Conservation (phyloP, 2,113 vertebrate genomes). For the Origma solitaria region DNA sequence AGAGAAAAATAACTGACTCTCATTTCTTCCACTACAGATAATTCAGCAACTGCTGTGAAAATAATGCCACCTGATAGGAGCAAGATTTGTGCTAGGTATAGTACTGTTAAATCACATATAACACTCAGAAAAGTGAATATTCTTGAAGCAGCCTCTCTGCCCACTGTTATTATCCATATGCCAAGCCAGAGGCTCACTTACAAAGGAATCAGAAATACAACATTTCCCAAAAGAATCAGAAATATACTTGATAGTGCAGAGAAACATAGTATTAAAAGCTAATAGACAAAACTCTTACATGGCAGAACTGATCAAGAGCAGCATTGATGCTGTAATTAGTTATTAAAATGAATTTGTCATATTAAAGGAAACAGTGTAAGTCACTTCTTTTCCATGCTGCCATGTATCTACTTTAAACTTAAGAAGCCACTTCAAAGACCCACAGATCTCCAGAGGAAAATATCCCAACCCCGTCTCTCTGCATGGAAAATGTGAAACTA, state of each 20-base stretch:
- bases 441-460: background rate
- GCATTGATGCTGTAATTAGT: background rate
- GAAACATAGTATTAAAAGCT: background rate
- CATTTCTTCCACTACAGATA: background rate
- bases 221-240: background rate
- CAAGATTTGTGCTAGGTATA: background rate
- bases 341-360: background rate
- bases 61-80: background rate
- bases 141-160: background rate
- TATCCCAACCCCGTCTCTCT: background rate
- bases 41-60: background rate
- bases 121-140: background rate
- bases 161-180: background rate
- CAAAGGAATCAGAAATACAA: background rate
- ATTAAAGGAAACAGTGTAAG: background rate
- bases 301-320: background rate
- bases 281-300: background rate
- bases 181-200: background rate
- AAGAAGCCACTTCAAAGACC: background rate
- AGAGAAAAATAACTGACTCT: background rate
- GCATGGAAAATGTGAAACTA: constrained; percentile 7
- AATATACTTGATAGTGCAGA: background rate
- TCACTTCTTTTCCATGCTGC: background rate
- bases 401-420: background rate
- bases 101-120: background rate